Evolutionary conservation across 2,797 vertebrate genomes (phyloP).

Genomic region (Thaleichthys pacificus): DNA sequence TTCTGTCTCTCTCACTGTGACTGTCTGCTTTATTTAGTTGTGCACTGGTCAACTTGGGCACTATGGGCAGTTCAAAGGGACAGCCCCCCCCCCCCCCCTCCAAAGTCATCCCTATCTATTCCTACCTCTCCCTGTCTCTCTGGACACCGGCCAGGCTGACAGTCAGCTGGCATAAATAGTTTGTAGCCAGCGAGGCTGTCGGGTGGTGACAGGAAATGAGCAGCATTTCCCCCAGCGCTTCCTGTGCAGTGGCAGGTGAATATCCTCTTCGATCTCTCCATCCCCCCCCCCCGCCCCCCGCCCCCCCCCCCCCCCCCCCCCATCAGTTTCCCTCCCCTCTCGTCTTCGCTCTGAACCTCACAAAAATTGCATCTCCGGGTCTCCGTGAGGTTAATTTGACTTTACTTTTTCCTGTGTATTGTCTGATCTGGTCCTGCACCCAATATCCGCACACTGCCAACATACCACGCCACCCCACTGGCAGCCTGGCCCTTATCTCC

Average conservation of each 20-base stretch:
- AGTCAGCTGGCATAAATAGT: slow-evolving; percentile 54
- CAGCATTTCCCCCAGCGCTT: slow-evolving; percentile 32
- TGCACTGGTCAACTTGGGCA: too few species aligned
- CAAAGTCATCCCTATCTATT: too few species aligned
- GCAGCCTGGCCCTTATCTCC: slow-evolving; percentile 64
- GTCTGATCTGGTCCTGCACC: slow-evolving; percentile 66
- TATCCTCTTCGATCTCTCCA: slow-evolving; percentile 44
- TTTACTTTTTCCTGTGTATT: slow-evolving; percentile 66
- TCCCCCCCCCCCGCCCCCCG: background rate
- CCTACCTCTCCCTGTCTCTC: background rate
- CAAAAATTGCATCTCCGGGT: slow-evolving; percentile 57
- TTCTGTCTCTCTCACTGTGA: too few species aligned
- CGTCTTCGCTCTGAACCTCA: slow-evolving; percentile 30
- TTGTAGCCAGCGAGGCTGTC: slow-evolving; percentile 27
- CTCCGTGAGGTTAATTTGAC: slow-evolving; percentile 73
- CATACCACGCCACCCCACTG: slow-evolving; percentile 41
- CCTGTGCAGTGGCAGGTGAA: slow-evolving; percentile 47
- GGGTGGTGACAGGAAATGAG: slow-evolving; percentile 51
- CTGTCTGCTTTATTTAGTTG: too few species aligned
- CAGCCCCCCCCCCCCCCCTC: background rate
- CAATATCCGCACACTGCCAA: slow-evolving; percentile 59
- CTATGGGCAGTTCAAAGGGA: too few species aligned
- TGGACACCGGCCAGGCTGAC: slow-evolving; percentile 9
- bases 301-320: background rate
- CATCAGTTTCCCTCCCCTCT: slow-evolving; percentile 30